Evolutionary conservation across 2,797 vertebrate genomes (phyloP).

Genomic region (Tolypeutes matacus): DNA sequence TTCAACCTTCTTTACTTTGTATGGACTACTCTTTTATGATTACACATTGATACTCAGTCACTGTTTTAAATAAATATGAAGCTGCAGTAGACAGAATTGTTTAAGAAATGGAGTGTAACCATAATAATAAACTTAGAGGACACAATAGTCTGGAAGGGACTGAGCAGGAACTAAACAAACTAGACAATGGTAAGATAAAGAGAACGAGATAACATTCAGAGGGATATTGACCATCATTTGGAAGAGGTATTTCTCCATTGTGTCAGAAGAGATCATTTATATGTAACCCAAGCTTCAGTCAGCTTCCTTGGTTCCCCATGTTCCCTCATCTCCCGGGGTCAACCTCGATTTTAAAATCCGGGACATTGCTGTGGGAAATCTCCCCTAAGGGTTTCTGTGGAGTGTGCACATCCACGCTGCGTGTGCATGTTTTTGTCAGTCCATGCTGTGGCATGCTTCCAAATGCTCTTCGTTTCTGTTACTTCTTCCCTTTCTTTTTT

Average conservation of each 20-base stretch:
- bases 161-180: slow-evolving; percentile 58
- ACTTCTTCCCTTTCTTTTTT: background rate
- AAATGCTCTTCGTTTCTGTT: background rate
- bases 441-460: background rate
- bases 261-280: background rate
- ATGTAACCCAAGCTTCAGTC: background rate
- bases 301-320: no score
- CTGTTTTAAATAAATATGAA: slow-evolving; percentile 41
- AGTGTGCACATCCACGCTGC: rapidly evolving
- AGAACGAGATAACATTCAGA: slow-evolving; percentile 23
- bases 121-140: slow-evolving; percentile 36
- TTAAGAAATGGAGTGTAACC: slow-evolving; percentile 57
- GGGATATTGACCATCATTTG: background rate
- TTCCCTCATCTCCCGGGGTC: background rate
- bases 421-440: background rate
- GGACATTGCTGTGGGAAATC: background rate
- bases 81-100: slow-evolving; percentile 33
- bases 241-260: slow-evolving; percentile 51
- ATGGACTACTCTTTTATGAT: background rate
- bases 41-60: background rate
- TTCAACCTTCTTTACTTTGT: background rate
- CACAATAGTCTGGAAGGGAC: slow-evolving; percentile 56
- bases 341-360: slow-evolving; percentile 42
- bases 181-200: slow-evolving; percentile 62
- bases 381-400: background rate